Conservation (phyloP, 1,140 invertebrate species). For the Sweltsa coloradensis region DNA sequence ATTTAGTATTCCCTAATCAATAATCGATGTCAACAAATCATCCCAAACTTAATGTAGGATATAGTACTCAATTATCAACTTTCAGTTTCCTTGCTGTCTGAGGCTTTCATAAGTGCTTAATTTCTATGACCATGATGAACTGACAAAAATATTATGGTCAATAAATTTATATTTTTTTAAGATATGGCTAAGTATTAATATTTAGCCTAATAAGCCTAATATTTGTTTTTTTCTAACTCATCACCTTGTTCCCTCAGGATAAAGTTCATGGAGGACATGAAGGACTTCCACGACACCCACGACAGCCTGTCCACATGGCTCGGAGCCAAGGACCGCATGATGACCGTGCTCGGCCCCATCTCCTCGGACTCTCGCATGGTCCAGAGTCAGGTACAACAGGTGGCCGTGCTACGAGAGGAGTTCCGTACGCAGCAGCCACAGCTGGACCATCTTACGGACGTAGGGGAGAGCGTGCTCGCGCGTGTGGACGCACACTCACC, state of each 20-base stretch:
- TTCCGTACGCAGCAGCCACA: slow-evolving; percentile 83
- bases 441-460: slow-evolving; percentile 69
- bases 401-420: slow-evolving; percentile 83
- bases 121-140: no score
- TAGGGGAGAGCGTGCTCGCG: slow-evolving; percentile 62
- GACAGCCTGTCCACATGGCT: slow-evolving; percentile 79
- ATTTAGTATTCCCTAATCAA: no score
- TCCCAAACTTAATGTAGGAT: no score
- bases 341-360: slow-evolving; percentile 86
- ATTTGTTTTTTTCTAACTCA: no score
- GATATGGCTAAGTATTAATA: no score
- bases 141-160: no score
- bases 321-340: slow-evolving; percentile 86
- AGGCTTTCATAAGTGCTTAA: no score
- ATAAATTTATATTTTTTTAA: no score
- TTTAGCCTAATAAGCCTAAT: no score
- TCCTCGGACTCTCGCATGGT: slow-evolving; percentile 89
- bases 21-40: no score
- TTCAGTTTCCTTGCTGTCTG: no score
- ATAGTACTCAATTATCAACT: no score
- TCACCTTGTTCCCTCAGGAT: slow-evolving; percentile 34
- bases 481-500: slow-evolving; percentile 54
- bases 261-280: slow-evolving; percentile 77
- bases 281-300: slow-evolving; percentile 83
- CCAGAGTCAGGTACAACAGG: slow-evolving; percentile 85